Evolutionary conservation across 2,888 invertebrate genomes (phyloP).

Genomic region (Himalopsyche kuldschensis): DNA sequence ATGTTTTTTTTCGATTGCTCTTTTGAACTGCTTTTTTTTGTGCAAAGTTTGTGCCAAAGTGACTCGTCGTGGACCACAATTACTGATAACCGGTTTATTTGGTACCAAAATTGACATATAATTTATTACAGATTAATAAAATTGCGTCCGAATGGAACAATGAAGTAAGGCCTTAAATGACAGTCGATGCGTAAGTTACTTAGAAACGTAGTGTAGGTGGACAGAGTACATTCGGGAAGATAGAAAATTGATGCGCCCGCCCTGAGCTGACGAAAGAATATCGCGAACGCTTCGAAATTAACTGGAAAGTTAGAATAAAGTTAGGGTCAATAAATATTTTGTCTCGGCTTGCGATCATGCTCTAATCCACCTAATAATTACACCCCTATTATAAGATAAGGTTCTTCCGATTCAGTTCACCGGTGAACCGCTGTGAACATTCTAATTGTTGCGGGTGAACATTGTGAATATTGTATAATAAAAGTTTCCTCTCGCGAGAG

Average conservation of each 20-base stretch:
- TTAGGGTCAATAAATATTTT: neutral
- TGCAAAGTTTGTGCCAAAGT: neutral
- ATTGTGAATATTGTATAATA: neutral
- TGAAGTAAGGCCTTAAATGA: constrained; percentile 37
- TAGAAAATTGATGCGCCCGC: neutral
- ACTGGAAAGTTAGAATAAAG: neutral
- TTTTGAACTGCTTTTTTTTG: neutral
- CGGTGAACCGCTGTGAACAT: neutral
- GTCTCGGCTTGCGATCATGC: neutral
- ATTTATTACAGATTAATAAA: constrained; percentile 12
- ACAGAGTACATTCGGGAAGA: neutral
- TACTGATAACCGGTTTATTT: neutral
- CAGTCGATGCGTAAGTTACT: neutral
- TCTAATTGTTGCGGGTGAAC: neutral
- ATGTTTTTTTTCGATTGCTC: neutral
- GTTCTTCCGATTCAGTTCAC: neutral
- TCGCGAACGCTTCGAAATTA: neutral
- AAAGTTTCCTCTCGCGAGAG: neutral
- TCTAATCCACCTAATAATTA: neutral
- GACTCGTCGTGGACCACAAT: neutral
- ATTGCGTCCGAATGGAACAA: constrained; percentile 37
- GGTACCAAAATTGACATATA: neutral
- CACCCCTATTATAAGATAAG: neutral
- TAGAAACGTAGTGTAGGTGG: neutral
- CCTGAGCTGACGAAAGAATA: neutral